Base-by-base conservation (phyloP, 23 tunicate genomes). In the Styela clava region DNA sequence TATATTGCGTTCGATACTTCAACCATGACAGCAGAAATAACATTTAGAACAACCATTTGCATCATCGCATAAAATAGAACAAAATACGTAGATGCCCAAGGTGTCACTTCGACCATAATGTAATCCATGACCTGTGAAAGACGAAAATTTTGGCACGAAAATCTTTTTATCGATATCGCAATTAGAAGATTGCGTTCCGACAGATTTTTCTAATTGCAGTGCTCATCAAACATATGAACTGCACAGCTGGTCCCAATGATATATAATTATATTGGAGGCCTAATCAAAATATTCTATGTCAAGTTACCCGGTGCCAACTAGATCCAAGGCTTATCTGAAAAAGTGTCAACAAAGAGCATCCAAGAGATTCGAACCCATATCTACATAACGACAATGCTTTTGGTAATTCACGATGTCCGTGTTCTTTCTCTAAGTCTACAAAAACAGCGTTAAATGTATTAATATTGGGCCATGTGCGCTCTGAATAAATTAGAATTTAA, bases 241-340 rank as follows among this genome's bases (percentile, higher is more conserved):
- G n/a, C n/a, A n/a, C n/a, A n/a, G n/a, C n/a, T n/a, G n/a, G n/a
- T n/a, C n/a, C n/a, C n/a, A n/a, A n/a, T n/a, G n/a, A n/a, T n/a
- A n/a, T n/a, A n/a, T n/a, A n/a, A n/a, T n/a, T n/a, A n/a, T n/a
- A n/a, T n/a, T n/a, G n/a, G n/a, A n/a, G n/a, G n/a, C n/a, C n/a
- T n/a, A n/a, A n/a, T 44, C 56, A 44, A 7, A 44, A 44, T 44
- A 44, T 44, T 44, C 12, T 12, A 5, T 5, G 12, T 32, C 16
- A 71, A 30, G 18, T 29, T 64, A 86, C 97, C 84, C 84, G 85
- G 74, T 91, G 97, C 97, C 97, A 91, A 36, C 97, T 91, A 32
- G 97, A 91, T 68, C 97, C 97, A 23, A 91, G 82, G 83, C 97
- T 91, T 0, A 91, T 91, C 78, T 91, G 97, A 78, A 91, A 91